These are phyloP conservation scores for Peromyscus melanophrys DNA, from an alignment of 2,797 vertebrate genomes.

Conservation along the genomic window DNA sequence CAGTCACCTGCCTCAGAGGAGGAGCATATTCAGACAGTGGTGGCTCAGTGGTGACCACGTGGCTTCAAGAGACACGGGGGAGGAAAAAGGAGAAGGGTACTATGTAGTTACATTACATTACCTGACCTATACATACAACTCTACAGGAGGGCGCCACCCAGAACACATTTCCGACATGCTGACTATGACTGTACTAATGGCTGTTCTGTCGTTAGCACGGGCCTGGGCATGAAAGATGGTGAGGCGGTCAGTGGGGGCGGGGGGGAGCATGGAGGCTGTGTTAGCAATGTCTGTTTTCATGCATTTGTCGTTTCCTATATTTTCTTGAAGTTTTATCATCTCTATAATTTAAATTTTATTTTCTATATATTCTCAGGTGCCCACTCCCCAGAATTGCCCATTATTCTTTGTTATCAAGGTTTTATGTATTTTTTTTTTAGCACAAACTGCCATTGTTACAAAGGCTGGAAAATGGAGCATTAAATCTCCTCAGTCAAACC, in stretches of 20 bases:
- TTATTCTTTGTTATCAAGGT: conserved; percentile 46
- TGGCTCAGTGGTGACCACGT: neutral
- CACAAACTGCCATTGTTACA: conserved; percentile 19
- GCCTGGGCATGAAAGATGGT: neutral
- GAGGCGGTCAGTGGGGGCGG: neutral
- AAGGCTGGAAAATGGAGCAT: conserved; percentile 54
- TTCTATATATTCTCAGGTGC: conserved; percentile 5
- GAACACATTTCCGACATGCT: neutral
- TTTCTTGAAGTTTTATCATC: conserved; percentile 1
- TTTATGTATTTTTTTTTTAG: conserved; percentile 57
- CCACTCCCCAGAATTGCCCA: neutral
- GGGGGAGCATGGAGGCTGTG: neutral
- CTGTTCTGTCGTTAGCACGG: neutral
- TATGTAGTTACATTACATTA: neutral
- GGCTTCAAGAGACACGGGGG: neutral
- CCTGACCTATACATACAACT: neutral
- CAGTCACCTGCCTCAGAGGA: neutral
- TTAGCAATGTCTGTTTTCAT: neutral
- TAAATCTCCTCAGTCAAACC: conserved; percentile 74
- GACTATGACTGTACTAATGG: neutral
- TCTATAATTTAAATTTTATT: conserved; percentile 46
- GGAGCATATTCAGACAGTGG: neutral
- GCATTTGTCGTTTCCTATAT: neutral
- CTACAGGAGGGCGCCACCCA: neutral
- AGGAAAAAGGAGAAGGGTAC: neutral